A percentile compares a stretch with the other conserved stretches of the same genome.
Conservation (phyloP, 2,888 invertebrate genomes). For the Mesochorus sp. region DNA sequence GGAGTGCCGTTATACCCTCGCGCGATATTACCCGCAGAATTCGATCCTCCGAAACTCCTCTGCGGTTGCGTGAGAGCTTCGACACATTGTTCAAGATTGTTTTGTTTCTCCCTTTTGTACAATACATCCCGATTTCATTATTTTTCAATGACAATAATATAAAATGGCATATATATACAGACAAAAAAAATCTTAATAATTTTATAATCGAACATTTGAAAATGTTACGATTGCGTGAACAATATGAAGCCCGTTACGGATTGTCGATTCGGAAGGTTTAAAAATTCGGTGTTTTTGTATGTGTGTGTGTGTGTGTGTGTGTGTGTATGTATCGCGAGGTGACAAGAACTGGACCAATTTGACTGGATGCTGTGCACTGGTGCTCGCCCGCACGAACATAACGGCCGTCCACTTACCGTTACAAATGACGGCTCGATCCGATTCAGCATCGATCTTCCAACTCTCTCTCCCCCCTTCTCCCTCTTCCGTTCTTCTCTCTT, state of each 20-base stretch:
- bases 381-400: slow-evolving; percentile 63
- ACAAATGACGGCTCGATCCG: slow-evolving; percentile 73
- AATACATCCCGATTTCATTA: background rate
- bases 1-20: slow-evolving; percentile 55
- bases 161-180: too few relatives aligned
- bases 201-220: too few relatives aligned
- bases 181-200: too few relatives aligned
- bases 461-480: slow-evolving; percentile 19
- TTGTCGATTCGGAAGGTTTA: too few relatives aligned
- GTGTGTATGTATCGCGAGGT: background rate
- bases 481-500: background rate
- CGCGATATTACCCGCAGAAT: slow-evolving; percentile 32
- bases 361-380: slow-evolving; percentile 17
- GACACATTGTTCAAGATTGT: background rate
- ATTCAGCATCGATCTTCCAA: slow-evolving; percentile 72
- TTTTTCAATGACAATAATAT: too few relatives aligned
- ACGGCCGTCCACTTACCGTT: slow-evolving; percentile 77
- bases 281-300: background rate
- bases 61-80: background rate
- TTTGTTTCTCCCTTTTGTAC: background rate
- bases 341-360: slow-evolving; percentile 50
- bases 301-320: background rate
- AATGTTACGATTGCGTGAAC: too few relatives aligned
- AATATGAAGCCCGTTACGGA: too few relatives aligned
- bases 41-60: slow-evolving; percentile 29